Evolutionary conservation across 2,113 vertebrate genomes (phyloP), one percentile per base, ranked within the genome.

Genomic region (Rattus rattus): DNA sequence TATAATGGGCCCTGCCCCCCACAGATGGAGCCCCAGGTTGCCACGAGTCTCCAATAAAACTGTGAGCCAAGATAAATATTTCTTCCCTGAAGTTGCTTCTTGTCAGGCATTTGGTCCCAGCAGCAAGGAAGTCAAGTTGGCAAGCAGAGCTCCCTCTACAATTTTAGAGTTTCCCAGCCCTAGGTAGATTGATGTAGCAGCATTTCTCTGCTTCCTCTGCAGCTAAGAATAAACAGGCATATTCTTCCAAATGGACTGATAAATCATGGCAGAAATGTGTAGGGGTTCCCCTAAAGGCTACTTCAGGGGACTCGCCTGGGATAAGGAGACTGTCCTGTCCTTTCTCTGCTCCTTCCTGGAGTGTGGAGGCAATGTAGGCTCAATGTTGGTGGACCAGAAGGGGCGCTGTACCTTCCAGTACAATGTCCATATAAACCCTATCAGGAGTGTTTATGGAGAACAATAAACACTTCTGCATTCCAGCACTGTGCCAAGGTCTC

Each of bases 111-210:
- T 52, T n/a, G 63, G 47, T 52, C 30, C 17, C 19, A 69, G 65
- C 30, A 87, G 20, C 47, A 86, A 59, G 28, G 73, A 79, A 33
- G 19, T 30, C 24, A 24, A 20, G 14, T 28, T 3, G 47, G n/a
- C 63, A 54, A 70, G 43, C 47, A 19, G 9, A 91, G 83, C 59
- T 59, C 39, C 30, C 47, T 39, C 65, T 36, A 39, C 65, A 13
- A 10, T 79, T 88, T 73, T 11, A 26, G 11, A n/a, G 12, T 39
- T 52, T 11, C 63, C 24, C 11, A 49, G 39, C 52, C 67, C 3
- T 30, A 12, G 13, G 39, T 43, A 30, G 5, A 30, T 28, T 7
- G 3, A 9, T 16, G 20, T 1, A 1, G 7, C 20, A 67, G 5
- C 13, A 11, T 43, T 47, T 19, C 69, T 88, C 70, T 79, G 89